Evolutionary conservation across 2,888 invertebrate genomes (phyloP), one percentile per base, ranked within the genome.

Genomic region (Protodeltote pygarga): DNA sequence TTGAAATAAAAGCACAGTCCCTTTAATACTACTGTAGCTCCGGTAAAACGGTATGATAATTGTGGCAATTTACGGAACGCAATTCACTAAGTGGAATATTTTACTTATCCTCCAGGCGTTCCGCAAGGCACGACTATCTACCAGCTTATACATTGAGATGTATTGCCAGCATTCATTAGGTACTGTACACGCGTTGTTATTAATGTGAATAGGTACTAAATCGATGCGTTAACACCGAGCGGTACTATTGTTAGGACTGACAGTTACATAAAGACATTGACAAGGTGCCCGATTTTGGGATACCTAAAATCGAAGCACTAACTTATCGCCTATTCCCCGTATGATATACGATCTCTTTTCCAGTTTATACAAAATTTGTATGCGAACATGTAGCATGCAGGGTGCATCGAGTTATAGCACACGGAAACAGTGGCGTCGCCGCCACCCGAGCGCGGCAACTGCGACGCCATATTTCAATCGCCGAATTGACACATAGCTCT

Each of bases 371-470:
- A 44, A 52, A 49, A 60, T 51, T 53, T 48, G 49, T 50, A 49
- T 52, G 42, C 39, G 42, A 67, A 71, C 72, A 79, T 77, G 71
- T 75, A 64, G 68, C 68, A 69, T 70, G 68, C 73, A 74, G 76
- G 71, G 79, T 79, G 93, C 79, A 78, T 77, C 79, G 49, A 58
- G 55, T 65, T 53, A 79, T 76, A 72, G 66, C 66, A 59, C 70
- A 71, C 93, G 93, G 94, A 93, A 94, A 93, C 93, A 93, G 93
- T 92, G 89, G 93, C 94, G 94, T 94, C 94, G 93, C 93, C 93
- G 89, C 65, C 69, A 61, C 53, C 72, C 75, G 75, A 77, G 75
- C 73, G 75, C 63, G 53, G 55, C 29, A 65, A 74, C 79, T 74
- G 74, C 78, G 77, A 68, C 78, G 80, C 88, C 79, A 87, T 92